Base-by-base conservation (phyloP, 2,797 vertebrate genomes). In the Meriones psammophilus region DNA sequence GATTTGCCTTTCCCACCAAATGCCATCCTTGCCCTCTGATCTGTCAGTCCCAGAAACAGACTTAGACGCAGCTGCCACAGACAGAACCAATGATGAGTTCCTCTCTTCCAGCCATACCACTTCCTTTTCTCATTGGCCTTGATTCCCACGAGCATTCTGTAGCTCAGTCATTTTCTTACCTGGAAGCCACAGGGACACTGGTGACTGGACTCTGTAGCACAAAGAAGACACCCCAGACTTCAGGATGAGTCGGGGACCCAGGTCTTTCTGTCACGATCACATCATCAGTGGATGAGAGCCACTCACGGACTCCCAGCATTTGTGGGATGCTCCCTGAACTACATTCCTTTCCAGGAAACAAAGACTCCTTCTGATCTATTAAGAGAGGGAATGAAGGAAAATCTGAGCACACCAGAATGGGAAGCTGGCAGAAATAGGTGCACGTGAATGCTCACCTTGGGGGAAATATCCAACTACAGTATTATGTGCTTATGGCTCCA, bases 281-380 rank as follows among this genome's bases (percentile, higher is more conserved):
- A 18, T 98, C 96, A 64, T 94, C 97, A 93, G 95, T 89, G 97
- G 96, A 81, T 95, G 97, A 50, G 98, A 97, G 91, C 97, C 84
- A 98, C 88, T 0, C 96, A 97, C 68, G 97, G 98, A 88, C 96
- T 96, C 97, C 97, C 86, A 96, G 92, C 30, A 96, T 86, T 95
- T 97, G 69, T 96, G 97, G 9, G 94, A 97, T 87, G 95, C 91
- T 89, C 96, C 96, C 73, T 98, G 15, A 96, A 15, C 87, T 98
- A 97, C 77, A 97, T 83, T 68, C 97, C 97, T 50, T 98, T 96
- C 88, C 97, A 98, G 95, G 8, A 97, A 98, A 86, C 93, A 89
- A 89, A 98, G 98, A 84, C 96, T 95, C 73, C 89, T 98, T 77
- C 98, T 97, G 93, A 98, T 98, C 98, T 98, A 92, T 95, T 90